These are phyloP conservation scores for Drosophila takahashii DNA, from an alignment of 1,140 invertebrate genomes.

Conservation along the genomic window DNA sequence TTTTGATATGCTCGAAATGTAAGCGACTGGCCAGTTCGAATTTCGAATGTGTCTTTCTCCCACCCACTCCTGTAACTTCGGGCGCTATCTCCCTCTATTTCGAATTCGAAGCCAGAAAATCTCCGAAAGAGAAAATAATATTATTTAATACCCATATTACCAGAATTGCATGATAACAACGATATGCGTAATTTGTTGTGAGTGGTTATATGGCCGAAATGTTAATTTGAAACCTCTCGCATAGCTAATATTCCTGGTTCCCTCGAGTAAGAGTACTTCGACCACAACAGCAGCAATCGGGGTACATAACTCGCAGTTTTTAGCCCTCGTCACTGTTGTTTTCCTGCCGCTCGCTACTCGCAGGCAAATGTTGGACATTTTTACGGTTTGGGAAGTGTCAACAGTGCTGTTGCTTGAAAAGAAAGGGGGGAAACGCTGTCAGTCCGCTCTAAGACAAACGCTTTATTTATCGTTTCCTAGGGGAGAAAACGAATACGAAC, in stretches of 20 bases:
- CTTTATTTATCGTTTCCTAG: slow-evolving; percentile 70
- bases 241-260: neutral
- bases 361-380: slow-evolving; percentile 77
- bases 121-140: too few relatives aligned
- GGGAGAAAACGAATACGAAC: slow-evolving; percentile 15
- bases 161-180: too few relatives aligned
- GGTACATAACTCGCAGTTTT: slow-evolving; percentile 61
- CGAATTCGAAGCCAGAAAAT: too few relatives aligned
- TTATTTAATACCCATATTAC: too few relatives aligned
- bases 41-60: too few relatives aligned
- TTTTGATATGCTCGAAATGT: too few relatives aligned
- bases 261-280: neutral
- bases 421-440: slow-evolving; percentile 49
- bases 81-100: too few relatives aligned
- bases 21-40: too few relatives aligned
- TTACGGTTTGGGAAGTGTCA: slow-evolving; percentile 80
- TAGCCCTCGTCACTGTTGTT: slow-evolving; percentile 52
- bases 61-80: too few relatives aligned
- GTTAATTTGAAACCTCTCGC: too few relatives aligned
- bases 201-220: too few relatives aligned
- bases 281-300: slow-evolving; percentile 62
- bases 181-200: too few relatives aligned
- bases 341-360: slow-evolving; percentile 38
- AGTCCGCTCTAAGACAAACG: slow-evolving; percentile 53
- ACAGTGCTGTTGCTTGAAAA: slow-evolving; percentile 29